Percentiles rank a stretch among this genome's conserved stretches.
Evolutionary conservation across 1,140 invertebrate species (phyloP).

Genomic region (Anoplolepis gracilipes): DNA sequence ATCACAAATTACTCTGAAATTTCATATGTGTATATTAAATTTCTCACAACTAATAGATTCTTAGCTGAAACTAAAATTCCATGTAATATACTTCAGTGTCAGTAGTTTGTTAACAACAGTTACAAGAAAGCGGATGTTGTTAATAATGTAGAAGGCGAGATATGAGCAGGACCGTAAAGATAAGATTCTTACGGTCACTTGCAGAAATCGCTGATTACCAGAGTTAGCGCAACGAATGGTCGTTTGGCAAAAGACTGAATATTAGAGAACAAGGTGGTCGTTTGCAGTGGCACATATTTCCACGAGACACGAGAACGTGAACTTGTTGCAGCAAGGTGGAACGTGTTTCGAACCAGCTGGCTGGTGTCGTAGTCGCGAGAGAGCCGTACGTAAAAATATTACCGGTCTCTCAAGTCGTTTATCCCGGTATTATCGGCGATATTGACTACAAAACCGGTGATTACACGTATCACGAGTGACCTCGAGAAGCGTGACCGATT

Average conservation of each 20-base stretch:
- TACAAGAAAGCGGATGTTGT: constrained; percentile 10
- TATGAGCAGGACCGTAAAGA: constrained; percentile 25
- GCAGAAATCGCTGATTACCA: neutral
- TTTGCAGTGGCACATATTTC: constrained; percentile 38
- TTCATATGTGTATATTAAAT: neutral
- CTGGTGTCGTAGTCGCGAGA: neutral
- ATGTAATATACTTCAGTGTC: neutral
- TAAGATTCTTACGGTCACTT: constrained; percentile 32
- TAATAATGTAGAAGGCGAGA: neutral
- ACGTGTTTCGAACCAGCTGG: neutral
- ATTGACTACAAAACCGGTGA: neutral
- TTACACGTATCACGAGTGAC: neutral
- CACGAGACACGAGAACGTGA: neutral
- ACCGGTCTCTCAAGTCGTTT: neutral
- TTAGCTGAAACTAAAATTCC: neutral
- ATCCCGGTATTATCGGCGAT: neutral
- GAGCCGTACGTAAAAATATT: constrained; percentile 30
- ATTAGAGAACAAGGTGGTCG: neutral
- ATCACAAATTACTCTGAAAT: neutral
- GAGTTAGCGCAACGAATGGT: neutral
- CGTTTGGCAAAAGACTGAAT: constrained; percentile 15
- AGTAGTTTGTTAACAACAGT: neutral
- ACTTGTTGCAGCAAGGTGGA: neutral
- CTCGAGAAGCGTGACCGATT: neutral
- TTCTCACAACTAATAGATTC: neutral